Conservation (phyloP, 92 coral and sea anemone genomes). For the Zoanthus sociatus region DNA sequence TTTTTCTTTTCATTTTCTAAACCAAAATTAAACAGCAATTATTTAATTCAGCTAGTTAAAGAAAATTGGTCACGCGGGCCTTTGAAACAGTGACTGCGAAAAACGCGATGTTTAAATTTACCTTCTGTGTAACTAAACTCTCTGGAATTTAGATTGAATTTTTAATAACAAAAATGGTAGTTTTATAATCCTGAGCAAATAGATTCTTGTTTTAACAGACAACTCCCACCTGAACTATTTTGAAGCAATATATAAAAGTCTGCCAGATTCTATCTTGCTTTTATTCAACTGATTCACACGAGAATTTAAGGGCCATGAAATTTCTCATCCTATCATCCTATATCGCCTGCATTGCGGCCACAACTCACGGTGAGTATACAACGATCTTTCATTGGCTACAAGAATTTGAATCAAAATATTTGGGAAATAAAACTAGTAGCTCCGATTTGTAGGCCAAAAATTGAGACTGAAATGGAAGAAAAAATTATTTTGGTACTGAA, state of each 20-base stretch:
- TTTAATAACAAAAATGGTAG: slow-evolving; percentile 17
- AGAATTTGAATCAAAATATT: too few species aligned
- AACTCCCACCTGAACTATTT: slow-evolving; percentile 1
- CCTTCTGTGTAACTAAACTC: background rate
- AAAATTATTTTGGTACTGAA: too few species aligned
- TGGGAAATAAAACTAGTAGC: background rate
- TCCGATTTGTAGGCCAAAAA: background rate
- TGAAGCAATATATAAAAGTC: background rate
- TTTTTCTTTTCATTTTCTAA: too few species aligned
- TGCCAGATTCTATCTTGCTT: background rate
- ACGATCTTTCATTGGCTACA: background rate
- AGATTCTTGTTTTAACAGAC: background rate
- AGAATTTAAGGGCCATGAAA: background rate
- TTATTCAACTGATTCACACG: background rate
- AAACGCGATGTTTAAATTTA: background rate
- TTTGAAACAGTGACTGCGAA: background rate
- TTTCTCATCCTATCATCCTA: background rate
- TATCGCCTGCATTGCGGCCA: background rate
- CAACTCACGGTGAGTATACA: slow-evolving; percentile 11
- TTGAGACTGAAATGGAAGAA: too few species aligned
- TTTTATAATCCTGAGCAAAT: slow-evolving; percentile 10
- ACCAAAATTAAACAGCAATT: too few species aligned
- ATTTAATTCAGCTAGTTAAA: background rate
- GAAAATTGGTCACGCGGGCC: background rate
- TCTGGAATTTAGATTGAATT: background rate